These are phyloP conservation scores for Pentamera pediparva DNA, from an alignment of 53 echinoderm and acorn worm species.

Conservation along the genomic window DNA sequence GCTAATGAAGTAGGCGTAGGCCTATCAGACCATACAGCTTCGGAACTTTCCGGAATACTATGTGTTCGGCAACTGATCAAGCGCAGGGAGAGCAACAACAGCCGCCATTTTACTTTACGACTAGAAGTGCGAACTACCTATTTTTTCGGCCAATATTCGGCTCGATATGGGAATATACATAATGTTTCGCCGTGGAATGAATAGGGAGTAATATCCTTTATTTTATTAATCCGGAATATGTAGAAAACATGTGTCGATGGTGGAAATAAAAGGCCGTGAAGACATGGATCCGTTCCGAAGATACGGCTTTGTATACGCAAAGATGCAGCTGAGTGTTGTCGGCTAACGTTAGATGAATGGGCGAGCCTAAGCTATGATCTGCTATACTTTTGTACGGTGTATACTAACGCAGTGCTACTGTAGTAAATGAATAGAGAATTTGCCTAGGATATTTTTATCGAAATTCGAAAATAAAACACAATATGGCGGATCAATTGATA, in stretches of 20 bases:
- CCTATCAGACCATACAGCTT: slow-evolving; percentile 82
- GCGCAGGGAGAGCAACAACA: slow-evolving; percentile 99
- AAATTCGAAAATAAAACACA: too few species aligned
- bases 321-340: slow-evolving; percentile 38
- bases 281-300: slow-evolving; percentile 31
- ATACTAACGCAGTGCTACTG: too few species aligned
- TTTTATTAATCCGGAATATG: slow-evolving; percentile 13
- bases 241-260: slow-evolving; percentile 3
- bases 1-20: slow-evolving; percentile 75
- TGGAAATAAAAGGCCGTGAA: slow-evolving; percentile 16
- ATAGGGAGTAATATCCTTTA: background rate
- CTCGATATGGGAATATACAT: slow-evolving; percentile 41
- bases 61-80: slow-evolving; percentile 98
- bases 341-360: slow-evolving; percentile 29
- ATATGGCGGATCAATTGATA: slow-evolving; percentile 90
- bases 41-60: slow-evolving; percentile 94
- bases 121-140: slow-evolving; percentile 82
- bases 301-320: slow-evolving; percentile 31
- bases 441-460: too few species aligned
- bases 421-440: too few species aligned
- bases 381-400: too few species aligned
- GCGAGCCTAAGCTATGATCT: too few species aligned
- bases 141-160: slow-evolving; percentile 67
- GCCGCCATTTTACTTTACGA: slow-evolving; percentile 97
- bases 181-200: slow-evolving; percentile 52